Evolutionary conservation across 2,888 invertebrate genomes (phyloP).

Genomic region (Piscicola geometra): DNA sequence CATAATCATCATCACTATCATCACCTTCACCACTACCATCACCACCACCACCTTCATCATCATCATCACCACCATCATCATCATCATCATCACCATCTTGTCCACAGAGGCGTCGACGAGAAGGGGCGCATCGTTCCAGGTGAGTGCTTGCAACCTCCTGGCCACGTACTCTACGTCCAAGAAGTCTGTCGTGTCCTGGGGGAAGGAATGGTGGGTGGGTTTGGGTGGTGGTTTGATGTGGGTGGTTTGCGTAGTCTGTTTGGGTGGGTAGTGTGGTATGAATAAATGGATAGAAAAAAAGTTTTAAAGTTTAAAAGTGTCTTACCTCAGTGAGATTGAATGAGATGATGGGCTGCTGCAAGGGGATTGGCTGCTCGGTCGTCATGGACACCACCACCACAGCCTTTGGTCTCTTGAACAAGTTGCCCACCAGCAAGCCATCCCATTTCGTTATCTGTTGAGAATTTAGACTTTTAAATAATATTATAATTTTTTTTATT

Average conservation of each 20-base stretch:
- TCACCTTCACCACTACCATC: no score
- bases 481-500: no score
- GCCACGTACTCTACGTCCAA: slow-evolving; percentile 21
- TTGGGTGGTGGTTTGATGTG: no score
- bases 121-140: slow-evolving; percentile 45
- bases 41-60: no score
- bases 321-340: not conserved
- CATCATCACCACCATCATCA: slow-evolving; percentile 19
- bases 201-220: not conserved
- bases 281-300: not conserved
- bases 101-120: slow-evolving; percentile 50
- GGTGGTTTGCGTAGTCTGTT: no score
- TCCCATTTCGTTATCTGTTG: slow-evolving; percentile 22
- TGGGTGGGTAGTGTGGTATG: no score
- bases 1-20: no score
- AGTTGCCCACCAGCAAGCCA: slow-evolving; percentile 30
- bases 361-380: not conserved
- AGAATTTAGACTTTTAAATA: no score
- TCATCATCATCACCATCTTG: slow-evolving; percentile 42
- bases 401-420: slow-evolving; percentile 33
- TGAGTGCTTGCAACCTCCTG: slow-evolving; percentile 23
- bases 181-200: slow-evolving; percentile 19
- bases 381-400: slow-evolving; percentile 23
- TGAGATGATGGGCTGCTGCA: not conserved
- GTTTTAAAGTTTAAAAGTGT: not conserved